A percentile compares a stretch with the other conserved stretches of the same genome.
phyloP scores from a whole-genome alignment of 1,140 invertebrate species.

The Philopotamus ludificatus region DNA sequence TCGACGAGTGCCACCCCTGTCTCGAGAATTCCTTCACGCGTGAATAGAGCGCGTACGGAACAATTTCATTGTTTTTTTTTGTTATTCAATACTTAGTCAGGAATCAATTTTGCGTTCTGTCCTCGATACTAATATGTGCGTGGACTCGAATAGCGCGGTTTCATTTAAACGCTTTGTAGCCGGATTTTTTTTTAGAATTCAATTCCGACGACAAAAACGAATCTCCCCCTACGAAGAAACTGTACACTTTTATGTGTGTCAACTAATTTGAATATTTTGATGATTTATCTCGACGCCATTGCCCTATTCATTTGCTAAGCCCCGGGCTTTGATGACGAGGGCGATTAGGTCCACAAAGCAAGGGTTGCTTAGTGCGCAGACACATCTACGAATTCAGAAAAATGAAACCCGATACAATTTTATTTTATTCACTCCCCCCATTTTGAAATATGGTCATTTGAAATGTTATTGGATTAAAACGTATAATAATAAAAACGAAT shows the following conservation, averaged over 20 bases:
- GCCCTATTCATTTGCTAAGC: constrained; percentile 20
- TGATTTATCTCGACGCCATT: constrained; percentile 40
- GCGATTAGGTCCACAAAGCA: constrained; percentile 4
- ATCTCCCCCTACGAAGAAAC: no score
- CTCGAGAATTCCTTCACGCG: constrained; percentile 36
- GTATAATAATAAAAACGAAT: no score
- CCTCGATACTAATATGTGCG: constrained; percentile 32
- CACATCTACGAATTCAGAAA: no score
- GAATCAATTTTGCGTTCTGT: constrained; percentile 42
- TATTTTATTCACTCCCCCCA: no score
- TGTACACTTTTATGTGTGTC: constrained; percentile 29
- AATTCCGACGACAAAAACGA: no score
- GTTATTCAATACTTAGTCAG: constrained; percentile 37
- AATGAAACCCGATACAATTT: no score
- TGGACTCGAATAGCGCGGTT: background rate
- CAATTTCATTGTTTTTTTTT: constrained; percentile 42
- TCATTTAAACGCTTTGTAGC: no score
- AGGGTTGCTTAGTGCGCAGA: constrained; percentile 1
- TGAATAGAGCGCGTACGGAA: constrained; percentile 30
- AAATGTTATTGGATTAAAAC: no score
- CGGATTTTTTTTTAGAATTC: no score
- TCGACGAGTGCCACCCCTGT: background rate
- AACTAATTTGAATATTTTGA: constrained; percentile 41
- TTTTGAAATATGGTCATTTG: no score
- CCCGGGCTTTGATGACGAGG: constrained; percentile 14